phyloP scores from a whole-genome alignment of 2,113 vertebrate genomes.

The Isichthys henryi region DNA sequence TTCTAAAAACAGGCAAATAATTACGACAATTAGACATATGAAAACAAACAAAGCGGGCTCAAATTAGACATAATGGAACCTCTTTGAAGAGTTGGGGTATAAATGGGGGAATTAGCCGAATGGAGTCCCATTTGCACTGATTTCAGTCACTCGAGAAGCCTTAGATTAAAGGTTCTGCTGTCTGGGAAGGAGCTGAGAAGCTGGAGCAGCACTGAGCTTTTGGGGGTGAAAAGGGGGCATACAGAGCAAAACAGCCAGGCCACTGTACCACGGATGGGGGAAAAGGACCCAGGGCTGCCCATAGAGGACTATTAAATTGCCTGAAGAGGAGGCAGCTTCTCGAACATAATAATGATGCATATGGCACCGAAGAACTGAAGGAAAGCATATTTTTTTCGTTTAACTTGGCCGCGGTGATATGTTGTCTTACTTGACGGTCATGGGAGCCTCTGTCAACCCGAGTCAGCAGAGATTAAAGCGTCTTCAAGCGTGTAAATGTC shows the following conservation, averaged over 20 bases:
- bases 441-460: not conserved
- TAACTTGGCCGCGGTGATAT: not conserved
- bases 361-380: not conserved
- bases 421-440: not conserved
- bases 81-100: constrained; percentile 13
- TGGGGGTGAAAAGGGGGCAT: constrained; percentile 6
- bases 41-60: not conserved
- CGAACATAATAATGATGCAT: not conserved
- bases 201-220: not conserved
- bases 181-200: not conserved
- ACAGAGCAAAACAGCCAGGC: not conserved
- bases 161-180: constrained; percentile 14
- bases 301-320: not conserved
- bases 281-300: not conserved
- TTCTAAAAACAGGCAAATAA: constrained; percentile 9
- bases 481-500: not conserved
- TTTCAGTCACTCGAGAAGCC: not conserved
- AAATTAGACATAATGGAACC: not conserved
- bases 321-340: not conserved
- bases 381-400: not conserved
- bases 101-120: not conserved
- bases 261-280: not conserved
- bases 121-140: constrained; percentile 8
- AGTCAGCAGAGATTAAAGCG: not conserved
- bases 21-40: constrained; percentile 9